Conservation (phyloP, 1,140 invertebrate genomes). For the Megathymus violae region DNA sequence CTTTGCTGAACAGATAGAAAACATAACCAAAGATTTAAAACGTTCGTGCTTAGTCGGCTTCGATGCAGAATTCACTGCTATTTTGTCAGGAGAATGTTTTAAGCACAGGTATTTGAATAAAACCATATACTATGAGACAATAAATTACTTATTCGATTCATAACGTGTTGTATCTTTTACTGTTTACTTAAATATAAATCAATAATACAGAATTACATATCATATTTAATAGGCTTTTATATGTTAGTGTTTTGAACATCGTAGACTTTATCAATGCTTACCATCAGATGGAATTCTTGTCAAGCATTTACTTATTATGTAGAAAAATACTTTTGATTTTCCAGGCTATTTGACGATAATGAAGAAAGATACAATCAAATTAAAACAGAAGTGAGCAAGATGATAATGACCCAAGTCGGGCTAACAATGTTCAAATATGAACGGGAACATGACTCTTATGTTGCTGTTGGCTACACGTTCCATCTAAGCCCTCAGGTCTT, state of each 20-base stretch:
- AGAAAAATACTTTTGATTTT: too few species aligned
- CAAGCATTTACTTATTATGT: too few species aligned
- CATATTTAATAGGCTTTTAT: too few species aligned
- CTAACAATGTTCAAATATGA: slow-evolving; percentile 86
- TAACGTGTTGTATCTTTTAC: too few species aligned
- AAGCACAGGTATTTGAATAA: slow-evolving; percentile 81
- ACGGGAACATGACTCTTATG: slow-evolving; percentile 84
- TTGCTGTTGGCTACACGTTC: slow-evolving; percentile 86
- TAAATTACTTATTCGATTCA: too few species aligned
- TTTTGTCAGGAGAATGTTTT: slow-evolving; percentile 76
- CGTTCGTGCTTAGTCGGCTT: slow-evolving; percentile 85
- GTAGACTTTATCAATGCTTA: too few species aligned
- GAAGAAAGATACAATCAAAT: slow-evolving; percentile 86
- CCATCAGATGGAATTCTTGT: too few species aligned
- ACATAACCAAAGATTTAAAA: slow-evolving; percentile 79
- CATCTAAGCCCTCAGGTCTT: slow-evolving; percentile 87
- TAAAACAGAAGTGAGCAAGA: slow-evolving; percentile 83
- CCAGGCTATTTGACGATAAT: slow-evolving; percentile 88
- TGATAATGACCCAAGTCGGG: slow-evolving; percentile 87
- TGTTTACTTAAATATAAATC: too few species aligned
- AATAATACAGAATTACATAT: too few species aligned
- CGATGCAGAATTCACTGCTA: slow-evolving; percentile 88
- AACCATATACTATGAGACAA: too few species aligned
- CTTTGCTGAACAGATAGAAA: slow-evolving; percentile 78
- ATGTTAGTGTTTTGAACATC: too few species aligned